Base-by-base conservation (phyloP, 1,140 invertebrate species). In the Triops cancriformis region DNA sequence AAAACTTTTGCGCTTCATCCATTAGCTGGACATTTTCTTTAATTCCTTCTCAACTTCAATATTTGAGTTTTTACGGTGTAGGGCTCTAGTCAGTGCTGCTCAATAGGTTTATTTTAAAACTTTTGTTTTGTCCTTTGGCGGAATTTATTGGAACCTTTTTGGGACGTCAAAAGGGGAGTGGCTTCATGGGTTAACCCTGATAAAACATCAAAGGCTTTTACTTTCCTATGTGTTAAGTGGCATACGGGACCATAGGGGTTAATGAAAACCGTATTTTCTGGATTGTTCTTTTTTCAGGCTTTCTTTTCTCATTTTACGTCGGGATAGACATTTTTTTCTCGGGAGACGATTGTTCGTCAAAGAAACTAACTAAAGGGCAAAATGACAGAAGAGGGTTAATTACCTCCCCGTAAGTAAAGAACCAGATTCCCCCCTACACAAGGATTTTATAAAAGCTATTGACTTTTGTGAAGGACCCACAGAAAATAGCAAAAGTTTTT, bases 201-300 rank as follows among this genome's bases (percentile, higher is more conserved):
- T 18, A 18, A 6, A 6, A 64, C 14, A 64, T 64, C 4, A 64
- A 64, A 64, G 51, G 51, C 51, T 64, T 64, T 64, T 37, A 37
- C 14, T 64, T 64, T 64, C 51, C 51, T 64, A 64, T 64, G 51
- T 64, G 51, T 64, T 64, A 64, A 64, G 51, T 64, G 51, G 51
- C 51, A 64, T 64, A 64, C 51, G 51, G 51, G 51, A 64, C 51
- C 51, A 64, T 64, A 64, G 51, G 51, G 51, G 51, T 64, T 64
- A 64, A n/a, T 64, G 51, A 64, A 37, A 64, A 64, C 51, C 51
- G 51, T 64, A 23, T 64, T 64, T 64, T 23, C 51, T 64, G 14
- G 23, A 14, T 64, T 18, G 51, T 18, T 64, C n/a, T 23, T 64
- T 64, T 23, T 64, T 18, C 14, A 6, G 23, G 23, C 23, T 64